These are phyloP conservation scores for Drosophila punjabiensis DNA, from an alignment of 1,140 invertebrate genomes.

Conservation along the genomic window DNA sequence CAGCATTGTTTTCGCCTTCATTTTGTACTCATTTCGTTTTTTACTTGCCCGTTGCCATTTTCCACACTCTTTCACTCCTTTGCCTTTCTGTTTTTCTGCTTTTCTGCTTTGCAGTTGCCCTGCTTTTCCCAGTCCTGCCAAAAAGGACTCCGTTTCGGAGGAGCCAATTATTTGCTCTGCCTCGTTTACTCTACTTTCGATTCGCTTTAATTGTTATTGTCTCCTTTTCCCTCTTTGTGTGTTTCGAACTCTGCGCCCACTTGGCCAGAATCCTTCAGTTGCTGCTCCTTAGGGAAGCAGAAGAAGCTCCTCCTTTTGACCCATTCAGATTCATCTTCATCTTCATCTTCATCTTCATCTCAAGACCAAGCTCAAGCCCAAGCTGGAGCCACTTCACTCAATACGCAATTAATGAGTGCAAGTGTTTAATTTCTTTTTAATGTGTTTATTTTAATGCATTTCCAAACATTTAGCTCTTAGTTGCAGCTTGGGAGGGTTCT, in stretches of 20 bases:
- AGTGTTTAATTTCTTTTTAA: constrained; percentile 81
- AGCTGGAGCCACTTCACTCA: constrained; percentile 44
- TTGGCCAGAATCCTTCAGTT: background rate
- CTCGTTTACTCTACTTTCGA: constrained; percentile 31
- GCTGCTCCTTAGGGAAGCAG: constrained; percentile 4
- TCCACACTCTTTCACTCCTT: background rate
- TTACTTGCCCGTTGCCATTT: background rate
- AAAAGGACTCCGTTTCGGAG: constrained; percentile 34
- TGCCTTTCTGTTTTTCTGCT: background rate
- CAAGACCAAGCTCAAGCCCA: background rate
- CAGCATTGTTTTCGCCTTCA: constrained; percentile 68
- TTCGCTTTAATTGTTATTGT: constrained; percentile 44
- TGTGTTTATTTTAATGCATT: constrained; percentile 81
- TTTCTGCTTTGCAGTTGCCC: background rate
- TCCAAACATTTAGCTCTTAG: constrained; percentile 65
- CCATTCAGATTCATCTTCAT: constrained; percentile 11
- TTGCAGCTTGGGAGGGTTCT: background rate
- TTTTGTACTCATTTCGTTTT: constrained; percentile 13
- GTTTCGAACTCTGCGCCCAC: background rate
- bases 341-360: background rate
- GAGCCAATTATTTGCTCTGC: constrained; percentile 12
- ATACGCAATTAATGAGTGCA: constrained; percentile 66
- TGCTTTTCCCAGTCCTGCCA: constrained; percentile 8
- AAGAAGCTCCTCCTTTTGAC: background rate
- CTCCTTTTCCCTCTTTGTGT: background rate